Evolutionary conservation across 2,797 vertebrate species (phyloP).

Genomic region (Iguana delicatissima): DNA sequence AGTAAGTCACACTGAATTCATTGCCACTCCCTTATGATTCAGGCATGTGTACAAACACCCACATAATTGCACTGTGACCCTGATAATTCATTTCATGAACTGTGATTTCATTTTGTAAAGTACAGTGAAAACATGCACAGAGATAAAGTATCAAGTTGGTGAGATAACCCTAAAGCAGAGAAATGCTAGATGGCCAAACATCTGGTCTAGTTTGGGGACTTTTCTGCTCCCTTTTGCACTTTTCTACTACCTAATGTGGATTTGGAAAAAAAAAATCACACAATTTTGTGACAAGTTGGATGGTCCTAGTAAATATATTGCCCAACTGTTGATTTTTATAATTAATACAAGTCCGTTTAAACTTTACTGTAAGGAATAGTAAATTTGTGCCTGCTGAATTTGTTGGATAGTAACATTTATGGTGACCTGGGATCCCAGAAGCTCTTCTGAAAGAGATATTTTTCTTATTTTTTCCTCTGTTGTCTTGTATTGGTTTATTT

Average conservation of each 20-base stretch:
- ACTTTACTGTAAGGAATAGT: neutral
- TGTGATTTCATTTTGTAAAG: neutral
- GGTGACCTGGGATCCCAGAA: neutral
- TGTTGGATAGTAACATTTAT: neutral
- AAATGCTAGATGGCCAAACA: neutral
- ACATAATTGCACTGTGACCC: neutral
- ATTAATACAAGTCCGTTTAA: neutral
- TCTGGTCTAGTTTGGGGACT: too few relatives aligned
- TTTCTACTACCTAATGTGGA: too few relatives aligned
- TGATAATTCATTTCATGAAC: neutral
- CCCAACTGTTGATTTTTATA: too few relatives aligned
- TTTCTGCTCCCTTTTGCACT: too few relatives aligned
- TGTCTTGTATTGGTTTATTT: too few relatives aligned
- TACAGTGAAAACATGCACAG: neutral
- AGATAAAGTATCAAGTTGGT: neutral
- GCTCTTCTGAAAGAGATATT: neutral
- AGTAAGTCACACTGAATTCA: neutral
- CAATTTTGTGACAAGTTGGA: too few relatives aligned
- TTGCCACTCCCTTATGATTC: too few relatives aligned
- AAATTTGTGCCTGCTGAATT: neutral
- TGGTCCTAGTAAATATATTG: too few relatives aligned
- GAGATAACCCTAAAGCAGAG: neutral
- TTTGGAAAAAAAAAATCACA: too few relatives aligned
- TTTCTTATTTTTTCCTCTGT: neutral
- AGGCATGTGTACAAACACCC: neutral